Evolutionary conservation across 2,113 vertebrate genomes (phyloP).

Genomic region (Neodontobutis hainanensis): DNA sequence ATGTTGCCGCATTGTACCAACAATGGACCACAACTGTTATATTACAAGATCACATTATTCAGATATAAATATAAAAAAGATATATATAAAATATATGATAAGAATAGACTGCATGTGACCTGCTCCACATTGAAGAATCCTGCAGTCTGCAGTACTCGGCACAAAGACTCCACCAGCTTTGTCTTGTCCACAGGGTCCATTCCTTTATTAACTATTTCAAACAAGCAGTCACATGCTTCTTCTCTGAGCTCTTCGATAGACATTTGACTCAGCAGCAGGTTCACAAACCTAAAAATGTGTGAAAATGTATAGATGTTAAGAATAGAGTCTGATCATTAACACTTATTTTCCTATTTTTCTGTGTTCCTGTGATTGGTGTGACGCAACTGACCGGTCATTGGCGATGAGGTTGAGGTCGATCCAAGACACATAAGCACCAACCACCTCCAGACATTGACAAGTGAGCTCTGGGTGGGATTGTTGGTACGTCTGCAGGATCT

Average conservation of each 20-base stretch:
- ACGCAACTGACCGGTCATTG: conserved; percentile 88
- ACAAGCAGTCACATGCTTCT: conserved; percentile 98
- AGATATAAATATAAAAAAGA: too few species aligned
- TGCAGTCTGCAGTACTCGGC: conserved; percentile 91
- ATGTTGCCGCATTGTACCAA: too few species aligned
- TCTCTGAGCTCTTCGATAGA: conserved; percentile 95
- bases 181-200: conserved; percentile 98
- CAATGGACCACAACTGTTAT: too few species aligned
- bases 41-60: too few species aligned
- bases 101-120: conserved; percentile 71
- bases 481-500: conserved; percentile 96
- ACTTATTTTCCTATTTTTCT: not conserved
- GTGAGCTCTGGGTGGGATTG: conserved; percentile 93
- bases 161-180: conserved; percentile 96
- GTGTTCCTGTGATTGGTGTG: not conserved
- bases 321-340: not conserved
- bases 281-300: conserved; percentile 86
- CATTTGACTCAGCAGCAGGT: conserved; percentile 97
- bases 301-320: not conserved
- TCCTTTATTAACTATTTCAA: conserved; percentile 98
- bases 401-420: conserved; percentile 98
- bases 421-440: conserved; percentile 97
- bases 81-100: too few species aligned
- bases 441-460: conserved; percentile 98
- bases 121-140: conserved; percentile 96